A percentile compares a stretch with the other conserved stretches of the same genome.
Evolutionary conservation across 2,797 vertebrate species (phyloP).

Genomic region (Mus minutoides): DNA sequence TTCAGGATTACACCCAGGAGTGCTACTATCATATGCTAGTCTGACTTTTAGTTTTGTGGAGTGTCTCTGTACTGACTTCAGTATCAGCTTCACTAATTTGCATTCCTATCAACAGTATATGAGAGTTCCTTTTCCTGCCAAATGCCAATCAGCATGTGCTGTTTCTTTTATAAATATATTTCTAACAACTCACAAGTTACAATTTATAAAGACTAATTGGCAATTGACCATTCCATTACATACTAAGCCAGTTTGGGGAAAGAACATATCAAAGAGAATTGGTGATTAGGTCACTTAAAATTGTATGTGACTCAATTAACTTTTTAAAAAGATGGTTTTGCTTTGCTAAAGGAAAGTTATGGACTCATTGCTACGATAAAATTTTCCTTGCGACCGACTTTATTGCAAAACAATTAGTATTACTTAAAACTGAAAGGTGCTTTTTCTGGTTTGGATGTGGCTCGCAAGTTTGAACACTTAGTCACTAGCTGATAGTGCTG

Average conservation of each 20-base stretch:
- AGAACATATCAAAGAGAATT: conserved; percentile 38
- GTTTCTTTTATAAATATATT: neutral
- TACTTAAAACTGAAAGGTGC: neutral
- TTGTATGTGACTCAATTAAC: conserved; percentile 4
- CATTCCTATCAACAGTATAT: neutral
- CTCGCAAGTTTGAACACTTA: neutral
- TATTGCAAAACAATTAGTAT: neutral
- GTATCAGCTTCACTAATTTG: neutral
- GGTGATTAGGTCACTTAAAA: conserved; percentile 33
- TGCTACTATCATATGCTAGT: no score
- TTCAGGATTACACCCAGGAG: neutral
- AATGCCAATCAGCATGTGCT: neutral
- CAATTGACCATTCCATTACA: conserved; percentile 22
- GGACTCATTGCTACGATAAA: neutral
- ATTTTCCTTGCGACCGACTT: neutral
- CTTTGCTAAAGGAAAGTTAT: neutral
- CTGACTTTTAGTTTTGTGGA: neutral
- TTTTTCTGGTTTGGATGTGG: neutral
- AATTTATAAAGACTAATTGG: neutral
- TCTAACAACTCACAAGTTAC: conserved; percentile 1
- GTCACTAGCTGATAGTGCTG: neutral
- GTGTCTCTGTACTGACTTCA: neutral
- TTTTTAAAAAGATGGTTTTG: neutral
- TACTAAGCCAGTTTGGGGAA: neutral
- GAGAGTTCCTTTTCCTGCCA: neutral